A percentile compares a stretch with the other conserved stretches of the same genome.
These are phyloP conservation scores for Rhynchophorus ferrugineus DNA, from an alignment of 1,140 invertebrate genomes.

Conservation along the genomic window DNA sequence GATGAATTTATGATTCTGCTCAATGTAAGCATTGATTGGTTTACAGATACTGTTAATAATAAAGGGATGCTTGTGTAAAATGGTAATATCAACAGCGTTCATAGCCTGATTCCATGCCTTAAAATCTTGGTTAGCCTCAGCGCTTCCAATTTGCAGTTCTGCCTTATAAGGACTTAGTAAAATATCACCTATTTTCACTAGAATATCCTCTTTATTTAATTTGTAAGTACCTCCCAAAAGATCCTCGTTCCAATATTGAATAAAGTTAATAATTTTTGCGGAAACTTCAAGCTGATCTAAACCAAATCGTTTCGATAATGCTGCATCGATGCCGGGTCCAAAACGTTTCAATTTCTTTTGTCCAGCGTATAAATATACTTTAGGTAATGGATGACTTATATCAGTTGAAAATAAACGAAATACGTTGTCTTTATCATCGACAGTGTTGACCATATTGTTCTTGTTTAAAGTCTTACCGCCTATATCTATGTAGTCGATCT, in stretches of 20 bases:
- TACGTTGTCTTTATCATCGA: constrained; percentile 15
- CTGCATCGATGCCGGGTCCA: constrained; percentile 2
- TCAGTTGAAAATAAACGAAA: constrained; percentile 14
- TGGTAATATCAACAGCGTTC: constrained; percentile 9
- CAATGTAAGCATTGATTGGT: constrained; percentile 11
- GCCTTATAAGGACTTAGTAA: constrained; percentile 5
- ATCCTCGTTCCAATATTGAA: constrained; percentile 15
- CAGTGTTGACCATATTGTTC: constrained; percentile 10
- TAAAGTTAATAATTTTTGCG: constrained; percentile 7
- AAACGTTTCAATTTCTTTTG: constrained; percentile 13
- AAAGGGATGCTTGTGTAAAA: constrained; percentile 9
- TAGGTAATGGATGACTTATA: constrained; percentile 3
- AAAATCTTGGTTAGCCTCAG: constrained; percentile 1
- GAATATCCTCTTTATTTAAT: constrained; percentile 19
- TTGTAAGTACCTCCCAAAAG: constrained; percentile 14
- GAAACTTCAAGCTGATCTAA: constrained; percentile 1
- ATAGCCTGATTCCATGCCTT: constrained; percentile 11
- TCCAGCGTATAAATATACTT: constrained; percentile 11
- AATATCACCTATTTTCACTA: constrained; percentile 14
- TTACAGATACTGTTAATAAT: constrained; percentile 13
- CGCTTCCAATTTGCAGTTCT: not conserved
- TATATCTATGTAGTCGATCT: not conserved
- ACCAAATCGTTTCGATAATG: not conserved
- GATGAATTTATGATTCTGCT: constrained; percentile 3
- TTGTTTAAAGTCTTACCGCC: not conserved